Base-by-base conservation (phyloP, 2,113 vertebrate species). In the Pluvianellus socialis region DNA sequence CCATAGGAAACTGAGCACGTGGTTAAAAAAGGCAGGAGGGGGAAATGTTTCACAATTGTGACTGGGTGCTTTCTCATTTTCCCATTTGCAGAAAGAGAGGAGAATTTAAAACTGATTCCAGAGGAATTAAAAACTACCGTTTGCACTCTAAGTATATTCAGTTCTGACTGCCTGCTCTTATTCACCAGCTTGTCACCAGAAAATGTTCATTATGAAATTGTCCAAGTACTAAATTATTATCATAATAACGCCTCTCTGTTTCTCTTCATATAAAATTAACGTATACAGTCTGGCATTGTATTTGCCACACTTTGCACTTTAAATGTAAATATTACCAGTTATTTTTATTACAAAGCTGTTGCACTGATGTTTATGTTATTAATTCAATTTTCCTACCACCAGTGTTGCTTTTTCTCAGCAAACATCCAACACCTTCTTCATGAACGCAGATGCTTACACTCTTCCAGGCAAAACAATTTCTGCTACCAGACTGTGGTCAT, bases 161-260 rank as follows among this genome's bases (percentile, higher is more conserved):
- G 62, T 94, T 96, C 85, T 94, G 79, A 86, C 87, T 91, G 94
- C 62, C 93, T 94, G 38, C 14, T 97, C 66, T 87, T 94, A 96
- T 96, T 97, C 97, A 93, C 65, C 79, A 92, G 44, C 75, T 89
- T 96, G 92, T 92, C 94, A 92, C 23, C 40, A 89, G 47, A 79
- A 88, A 95, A 84, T 52, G 14, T 68, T 95, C 40, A 42, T 90
- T 93, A 96, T 95, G 96, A 97, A 94, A 94, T 79, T 90, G 35
- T 67, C 68, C 79, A 91, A 91, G 58, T 88, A 94, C 94, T 72
- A 93, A 95, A 92, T 95, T 96, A 92, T 85, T 93, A 89, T 89
- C 70, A 65, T 27, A 28, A 75, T 87, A 75, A 83, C 18, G 13
- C 73, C 95, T 86, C 49, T 86, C 87, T 82, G 67, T 91, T 97